Conservation (phyloP, 2,113 vertebrate species). For the Spilogale gracilis region DNA sequence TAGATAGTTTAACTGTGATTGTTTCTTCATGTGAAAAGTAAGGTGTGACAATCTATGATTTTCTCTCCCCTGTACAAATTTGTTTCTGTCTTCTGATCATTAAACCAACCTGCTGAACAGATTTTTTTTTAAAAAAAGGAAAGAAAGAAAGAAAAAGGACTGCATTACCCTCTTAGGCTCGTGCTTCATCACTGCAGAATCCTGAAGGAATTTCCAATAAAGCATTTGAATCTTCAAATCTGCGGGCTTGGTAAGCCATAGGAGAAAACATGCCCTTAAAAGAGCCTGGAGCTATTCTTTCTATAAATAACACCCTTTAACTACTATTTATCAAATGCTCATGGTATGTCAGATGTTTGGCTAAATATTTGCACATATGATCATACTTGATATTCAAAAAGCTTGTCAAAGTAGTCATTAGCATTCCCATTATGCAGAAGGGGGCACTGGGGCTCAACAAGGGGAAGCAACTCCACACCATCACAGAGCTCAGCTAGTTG, state of each 20-base stretch:
- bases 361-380: not conserved
- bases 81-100: constrained; percentile 71
- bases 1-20: constrained; percentile 17
- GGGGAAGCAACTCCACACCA: not conserved
- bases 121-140: not conserved
- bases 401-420: not conserved
- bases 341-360: not conserved
- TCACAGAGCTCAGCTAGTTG: not conserved
- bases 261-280: not conserved
- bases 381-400: not conserved
- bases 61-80: constrained; percentile 65
- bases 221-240: not conserved
- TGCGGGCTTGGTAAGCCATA: not conserved
- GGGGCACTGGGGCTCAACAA: not conserved
- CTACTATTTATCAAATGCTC: constrained; percentile 23
- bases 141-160: not conserved
- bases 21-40: constrained; percentile 57
- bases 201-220: not conserved
- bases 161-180: constrained; percentile 22
- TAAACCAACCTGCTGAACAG: constrained; percentile 63
- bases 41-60: constrained; percentile 69
- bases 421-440: not conserved
- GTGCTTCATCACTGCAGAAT: not conserved
- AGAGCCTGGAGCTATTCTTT: not conserved
- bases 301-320: not conserved